A percentile compares a stretch with the other conserved stretches of the same genome.
phyloP scores from a whole-genome alignment of 2,113 vertebrate genomes.

The Nerophis lumbriciformis region DNA sequence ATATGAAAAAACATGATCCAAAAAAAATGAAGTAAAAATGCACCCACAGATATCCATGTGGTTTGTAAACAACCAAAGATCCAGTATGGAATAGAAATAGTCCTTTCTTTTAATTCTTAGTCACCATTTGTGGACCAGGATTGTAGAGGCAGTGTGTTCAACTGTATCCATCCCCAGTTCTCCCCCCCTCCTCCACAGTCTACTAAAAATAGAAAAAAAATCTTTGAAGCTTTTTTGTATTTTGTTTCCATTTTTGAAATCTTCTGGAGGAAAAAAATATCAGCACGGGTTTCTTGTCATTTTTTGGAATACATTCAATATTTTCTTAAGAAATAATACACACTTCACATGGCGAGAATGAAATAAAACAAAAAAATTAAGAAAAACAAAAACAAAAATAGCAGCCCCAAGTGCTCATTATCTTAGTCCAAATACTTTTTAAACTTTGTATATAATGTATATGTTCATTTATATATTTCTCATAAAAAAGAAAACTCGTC shows the following conservation, averaged over 20 bases:
- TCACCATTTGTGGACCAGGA: conserved; percentile 71
- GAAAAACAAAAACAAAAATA: conserved; percentile 64
- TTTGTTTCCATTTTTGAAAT: conserved; percentile 70
- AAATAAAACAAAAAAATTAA: conserved; percentile 59
- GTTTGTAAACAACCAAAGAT: conserved; percentile 81
- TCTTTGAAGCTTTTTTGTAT: conserved; percentile 57
- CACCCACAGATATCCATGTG: conserved; percentile 73
- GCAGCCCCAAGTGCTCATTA: conserved; percentile 78
- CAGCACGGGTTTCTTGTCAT: conserved; percentile 65
- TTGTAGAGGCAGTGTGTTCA: conserved; percentile 79
- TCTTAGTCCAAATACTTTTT: conserved; percentile 79
- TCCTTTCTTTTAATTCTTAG: conserved; percentile 64
- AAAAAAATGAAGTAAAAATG: conserved; percentile 44
- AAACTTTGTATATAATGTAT: conserved; percentile 77
- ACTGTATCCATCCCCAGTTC: conserved; percentile 61
- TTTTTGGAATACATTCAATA: conserved; percentile 78
- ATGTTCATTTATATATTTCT: conserved; percentile 74
- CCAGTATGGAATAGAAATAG: conserved; percentile 77
- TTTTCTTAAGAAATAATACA: conserved; percentile 71
- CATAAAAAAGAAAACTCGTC: conserved; percentile 69
- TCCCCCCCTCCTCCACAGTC: conserved; percentile 44
- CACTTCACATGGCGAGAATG: conserved; percentile 77
- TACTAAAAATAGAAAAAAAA: conserved; percentile 33
- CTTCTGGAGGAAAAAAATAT: conserved; percentile 68
- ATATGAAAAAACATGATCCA: conserved; percentile 26